Conservation (phyloP, 2,888 invertebrate genomes). For the Spilosoma lubricipeda region DNA sequence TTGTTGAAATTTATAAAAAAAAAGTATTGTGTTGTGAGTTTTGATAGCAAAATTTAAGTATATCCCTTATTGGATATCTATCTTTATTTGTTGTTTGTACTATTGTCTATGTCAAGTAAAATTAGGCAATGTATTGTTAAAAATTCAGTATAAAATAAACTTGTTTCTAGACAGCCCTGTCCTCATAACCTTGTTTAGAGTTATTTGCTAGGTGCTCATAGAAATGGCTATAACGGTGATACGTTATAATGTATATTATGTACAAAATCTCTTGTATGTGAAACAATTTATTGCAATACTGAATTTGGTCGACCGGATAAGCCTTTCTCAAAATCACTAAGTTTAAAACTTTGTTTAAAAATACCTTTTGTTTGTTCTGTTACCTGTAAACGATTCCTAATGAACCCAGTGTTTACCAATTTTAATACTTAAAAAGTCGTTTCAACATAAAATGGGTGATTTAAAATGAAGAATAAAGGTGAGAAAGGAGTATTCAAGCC, state of each 20-base stretch:
- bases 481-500: neutral
- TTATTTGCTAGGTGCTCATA: slow-evolving; percentile 36
- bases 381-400: neutral
- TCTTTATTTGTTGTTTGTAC: slow-evolving; percentile 11
- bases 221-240: slow-evolving; percentile 33
- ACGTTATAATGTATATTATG: slow-evolving; percentile 1
- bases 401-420: neutral
- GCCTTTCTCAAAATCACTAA: neutral
- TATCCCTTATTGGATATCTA: slow-evolving; percentile 18
- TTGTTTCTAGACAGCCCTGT: slow-evolving; percentile 46
- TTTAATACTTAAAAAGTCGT: neutral
- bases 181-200: slow-evolving; percentile 40
- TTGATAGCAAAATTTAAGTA: slow-evolving; percentile 28
- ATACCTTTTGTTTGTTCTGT: neutral
- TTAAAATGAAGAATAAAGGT: too few relatives aligned
- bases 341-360: neutral
- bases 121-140: neutral
- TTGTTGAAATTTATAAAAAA: slow-evolving; percentile 25
- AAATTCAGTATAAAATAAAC: slow-evolving; percentile 10
- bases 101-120: neutral
- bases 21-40: slow-evolving; percentile 35
- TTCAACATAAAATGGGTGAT: too few relatives aligned
- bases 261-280: neutral
- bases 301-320: neutral
- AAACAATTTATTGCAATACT: neutral